phyloP scores from a whole-genome alignment of 35 echinoderm and acorn worm species.

The Hemicentrotus pulcherrimus region DNA sequence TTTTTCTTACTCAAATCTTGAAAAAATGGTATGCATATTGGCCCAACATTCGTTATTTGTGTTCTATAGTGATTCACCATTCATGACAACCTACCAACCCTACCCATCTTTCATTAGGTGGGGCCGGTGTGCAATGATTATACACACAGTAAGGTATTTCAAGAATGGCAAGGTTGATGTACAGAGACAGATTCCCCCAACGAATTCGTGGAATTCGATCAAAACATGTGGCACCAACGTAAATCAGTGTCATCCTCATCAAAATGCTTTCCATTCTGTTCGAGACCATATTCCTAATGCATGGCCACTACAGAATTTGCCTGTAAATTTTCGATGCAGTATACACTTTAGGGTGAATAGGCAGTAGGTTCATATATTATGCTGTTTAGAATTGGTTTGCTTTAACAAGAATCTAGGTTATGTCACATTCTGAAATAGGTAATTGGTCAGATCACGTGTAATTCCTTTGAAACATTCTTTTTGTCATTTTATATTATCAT shows the following conservation, averaged over 20 bases:
- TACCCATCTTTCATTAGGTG: neutral
- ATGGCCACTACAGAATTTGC: neutral
- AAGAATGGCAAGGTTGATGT: neutral
- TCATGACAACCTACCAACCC: neutral
- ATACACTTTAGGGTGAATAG: neutral
- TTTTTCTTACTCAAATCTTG: too few relatives aligned
- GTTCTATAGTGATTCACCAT: neutral
- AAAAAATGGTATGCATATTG: too few relatives aligned
- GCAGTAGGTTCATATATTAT: neutral
- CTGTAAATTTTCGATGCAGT: neutral
- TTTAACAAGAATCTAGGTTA: neutral
- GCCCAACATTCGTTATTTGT: neutral
- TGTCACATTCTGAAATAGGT: neutral
- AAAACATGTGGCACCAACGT: slow-evolving; percentile 10
- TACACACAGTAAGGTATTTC: neutral
- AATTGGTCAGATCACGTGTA: neutral
- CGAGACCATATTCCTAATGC: neutral
- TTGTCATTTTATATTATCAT: too few relatives aligned
- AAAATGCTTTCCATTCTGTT: slow-evolving; percentile 2
- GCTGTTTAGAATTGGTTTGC: neutral
- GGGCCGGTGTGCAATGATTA: neutral
- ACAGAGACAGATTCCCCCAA: neutral
- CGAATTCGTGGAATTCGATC: slow-evolving; percentile 10
- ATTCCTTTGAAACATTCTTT: neutral
- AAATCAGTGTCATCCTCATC: slow-evolving; percentile 1